These are phyloP conservation scores for Pterocles burchelli DNA, from an alignment of 2,113 vertebrate genomes.

Conservation along the genomic window DNA sequence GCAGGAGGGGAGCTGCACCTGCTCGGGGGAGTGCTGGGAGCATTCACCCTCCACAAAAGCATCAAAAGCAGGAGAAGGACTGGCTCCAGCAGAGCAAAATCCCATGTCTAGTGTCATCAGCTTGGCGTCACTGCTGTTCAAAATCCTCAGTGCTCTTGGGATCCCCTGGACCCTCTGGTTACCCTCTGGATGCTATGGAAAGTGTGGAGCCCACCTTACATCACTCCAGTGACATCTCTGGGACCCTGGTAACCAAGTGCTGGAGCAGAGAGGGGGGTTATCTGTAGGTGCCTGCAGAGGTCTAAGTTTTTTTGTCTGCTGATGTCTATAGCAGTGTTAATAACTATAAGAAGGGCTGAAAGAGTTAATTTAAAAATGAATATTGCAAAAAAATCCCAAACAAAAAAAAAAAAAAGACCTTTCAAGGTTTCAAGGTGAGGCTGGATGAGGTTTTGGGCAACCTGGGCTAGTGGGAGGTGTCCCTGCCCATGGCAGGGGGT, in stretches of 20 bases:
- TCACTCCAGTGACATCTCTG: not conserved
- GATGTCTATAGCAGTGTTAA: not conserved
- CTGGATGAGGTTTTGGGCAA: no score
- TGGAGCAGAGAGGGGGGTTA: not conserved
- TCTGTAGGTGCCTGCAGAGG: not conserved
- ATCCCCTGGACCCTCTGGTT: not conserved
- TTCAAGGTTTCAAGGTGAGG: no score
- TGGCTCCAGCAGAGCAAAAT: not conserved
- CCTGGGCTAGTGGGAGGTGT: no score
- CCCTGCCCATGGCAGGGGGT: no score
- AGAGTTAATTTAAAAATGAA: not conserved
- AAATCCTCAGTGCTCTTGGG: not conserved
- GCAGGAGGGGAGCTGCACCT: not conserved
- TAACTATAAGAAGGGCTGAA: not conserved
- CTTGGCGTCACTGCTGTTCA: not conserved
- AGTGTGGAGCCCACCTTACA: not conserved
- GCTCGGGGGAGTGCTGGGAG: not conserved
- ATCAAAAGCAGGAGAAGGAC: not conserved
- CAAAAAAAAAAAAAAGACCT: not conserved
- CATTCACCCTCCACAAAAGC: not conserved
- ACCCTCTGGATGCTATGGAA: not conserved
- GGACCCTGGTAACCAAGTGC: not conserved
- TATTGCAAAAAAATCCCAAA: not conserved
- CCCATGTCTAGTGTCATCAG: rapidly evolving
- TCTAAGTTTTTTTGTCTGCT: not conserved